A percentile compares a stretch with the other conserved stretches of the same genome.
phyloP scores from a whole-genome alignment of 2,113 vertebrate species.

The Phainopepla nitens region DNA sequence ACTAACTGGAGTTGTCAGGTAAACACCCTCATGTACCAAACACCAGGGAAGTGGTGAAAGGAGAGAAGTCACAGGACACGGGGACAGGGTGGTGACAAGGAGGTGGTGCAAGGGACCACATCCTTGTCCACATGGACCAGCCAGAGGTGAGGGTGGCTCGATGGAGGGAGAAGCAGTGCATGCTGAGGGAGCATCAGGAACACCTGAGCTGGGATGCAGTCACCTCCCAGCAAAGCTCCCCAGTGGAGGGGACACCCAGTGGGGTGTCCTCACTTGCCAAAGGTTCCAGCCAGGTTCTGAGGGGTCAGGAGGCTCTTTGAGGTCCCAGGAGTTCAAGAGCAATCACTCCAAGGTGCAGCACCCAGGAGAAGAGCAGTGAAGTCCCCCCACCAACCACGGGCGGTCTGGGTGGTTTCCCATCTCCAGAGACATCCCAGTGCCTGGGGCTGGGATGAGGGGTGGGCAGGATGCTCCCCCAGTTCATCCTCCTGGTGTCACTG shows the following conservation, averaged over 20 bases:
- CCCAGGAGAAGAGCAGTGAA: not conserved
- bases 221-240: not conserved
- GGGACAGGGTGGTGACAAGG: not conserved
- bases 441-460: no score
- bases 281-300: not conserved
- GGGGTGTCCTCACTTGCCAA: not conserved
- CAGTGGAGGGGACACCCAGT: fast-evolving
- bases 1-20: not conserved
- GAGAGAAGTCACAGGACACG: fast-evolving
- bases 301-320: not conserved
- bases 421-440: not conserved
- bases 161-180: not conserved
- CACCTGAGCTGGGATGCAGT: fast-evolving
- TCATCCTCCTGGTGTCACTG: fast-evolving
- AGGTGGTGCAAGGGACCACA: not conserved
- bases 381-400: not conserved
- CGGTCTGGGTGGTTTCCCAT: fast-evolving
- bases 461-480: not conserved
- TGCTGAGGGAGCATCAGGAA: not conserved
- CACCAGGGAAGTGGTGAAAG: not conserved
- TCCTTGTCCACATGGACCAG: not conserved
- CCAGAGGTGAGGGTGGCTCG: not conserved
- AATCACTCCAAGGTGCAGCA: not conserved
- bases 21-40: not conserved
- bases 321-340: not conserved